These are phyloP conservation scores for Protonemura montana DNA, from an alignment of 2,888 invertebrate species.

Conservation along the genomic window DNA sequence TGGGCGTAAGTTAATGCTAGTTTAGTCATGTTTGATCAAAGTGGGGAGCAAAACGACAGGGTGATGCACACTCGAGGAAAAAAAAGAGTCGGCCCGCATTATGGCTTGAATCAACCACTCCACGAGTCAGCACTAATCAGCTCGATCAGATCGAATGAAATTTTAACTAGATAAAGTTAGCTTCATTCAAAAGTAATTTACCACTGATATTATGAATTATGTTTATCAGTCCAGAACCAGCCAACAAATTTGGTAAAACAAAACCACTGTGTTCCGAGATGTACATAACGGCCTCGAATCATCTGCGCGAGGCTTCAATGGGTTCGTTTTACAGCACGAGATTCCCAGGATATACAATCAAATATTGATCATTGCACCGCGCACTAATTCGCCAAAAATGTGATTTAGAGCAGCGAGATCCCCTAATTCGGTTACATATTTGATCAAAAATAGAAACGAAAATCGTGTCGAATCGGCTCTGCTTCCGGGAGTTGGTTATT, in stretches of 20 bases:
- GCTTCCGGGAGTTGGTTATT: no score
- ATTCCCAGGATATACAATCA: not conserved
- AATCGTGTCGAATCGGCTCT: not conserved
- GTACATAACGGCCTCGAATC: no score
- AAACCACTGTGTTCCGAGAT: no score
- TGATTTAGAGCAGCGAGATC: not conserved
- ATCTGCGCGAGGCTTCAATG: no score
- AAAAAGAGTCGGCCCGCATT: not conserved
- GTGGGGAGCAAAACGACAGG: not conserved
- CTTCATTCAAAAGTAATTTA: no score
- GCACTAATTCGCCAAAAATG: not conserved
- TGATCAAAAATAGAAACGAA: constrained; percentile 37
- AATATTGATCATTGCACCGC: not conserved
- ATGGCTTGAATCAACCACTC: not conserved
- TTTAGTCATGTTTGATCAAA: constrained; percentile 23
- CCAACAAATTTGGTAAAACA: no score
- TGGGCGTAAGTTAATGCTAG: constrained; percentile 17
- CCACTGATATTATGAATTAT: no score
- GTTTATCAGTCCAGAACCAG: no score
- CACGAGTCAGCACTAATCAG: not conserved
- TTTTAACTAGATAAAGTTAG: not conserved
- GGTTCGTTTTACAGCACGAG: no score
- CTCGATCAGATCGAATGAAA: not conserved
- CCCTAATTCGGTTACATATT: constrained; percentile 25
- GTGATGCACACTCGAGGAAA: not conserved